Evolutionary conservation across 2,888 invertebrate genomes (phyloP).

Genomic region (Caenorhabditis japonica): DNA sequence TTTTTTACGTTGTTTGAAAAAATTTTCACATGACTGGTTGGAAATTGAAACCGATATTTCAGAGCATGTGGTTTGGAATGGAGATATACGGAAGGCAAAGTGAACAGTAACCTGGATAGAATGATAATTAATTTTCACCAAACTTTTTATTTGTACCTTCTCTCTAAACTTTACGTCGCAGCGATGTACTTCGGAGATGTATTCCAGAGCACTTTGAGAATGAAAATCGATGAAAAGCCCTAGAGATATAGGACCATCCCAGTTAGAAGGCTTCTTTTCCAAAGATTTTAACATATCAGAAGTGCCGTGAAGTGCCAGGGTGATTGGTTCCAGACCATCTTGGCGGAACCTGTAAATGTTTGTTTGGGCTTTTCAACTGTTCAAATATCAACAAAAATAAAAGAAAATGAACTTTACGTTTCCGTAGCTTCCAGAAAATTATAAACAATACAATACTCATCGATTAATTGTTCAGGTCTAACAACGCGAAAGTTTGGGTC

Average conservation of each 20-base stretch:
- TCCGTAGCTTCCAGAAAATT: slow-evolving; percentile 9
- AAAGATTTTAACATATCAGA: slow-evolving; percentile 35
- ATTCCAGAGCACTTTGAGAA: slow-evolving; percentile 29
- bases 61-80: slow-evolving; percentile 35
- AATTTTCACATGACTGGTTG: background rate
- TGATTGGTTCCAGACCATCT: slow-evolving; percentile 55
- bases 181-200: slow-evolving; percentile 33
- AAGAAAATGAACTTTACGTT: slow-evolving; percentile 1
- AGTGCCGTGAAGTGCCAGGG: slow-evolving; percentile 52
- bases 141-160: slow-evolving; percentile 28
- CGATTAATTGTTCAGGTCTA: no score
- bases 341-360: slow-evolving; percentile 29
- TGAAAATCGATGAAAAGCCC: slow-evolving; percentile 51
- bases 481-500: no score
- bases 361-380: no score
- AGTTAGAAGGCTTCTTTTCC: slow-evolving; percentile 22
- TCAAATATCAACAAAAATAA: no score
- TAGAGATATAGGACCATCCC: slow-evolving; percentile 61
- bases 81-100: slow-evolving; percentile 38
- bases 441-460: slow-evolving; percentile 8
- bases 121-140: background rate
- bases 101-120: slow-evolving; percentile 44
- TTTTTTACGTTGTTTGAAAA: background rate
- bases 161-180: slow-evolving; percentile 40
- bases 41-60: background rate